Evolutionary conservation across 2,888 invertebrate genomes (phyloP).

Genomic region (Pheosia gnoma): DNA sequence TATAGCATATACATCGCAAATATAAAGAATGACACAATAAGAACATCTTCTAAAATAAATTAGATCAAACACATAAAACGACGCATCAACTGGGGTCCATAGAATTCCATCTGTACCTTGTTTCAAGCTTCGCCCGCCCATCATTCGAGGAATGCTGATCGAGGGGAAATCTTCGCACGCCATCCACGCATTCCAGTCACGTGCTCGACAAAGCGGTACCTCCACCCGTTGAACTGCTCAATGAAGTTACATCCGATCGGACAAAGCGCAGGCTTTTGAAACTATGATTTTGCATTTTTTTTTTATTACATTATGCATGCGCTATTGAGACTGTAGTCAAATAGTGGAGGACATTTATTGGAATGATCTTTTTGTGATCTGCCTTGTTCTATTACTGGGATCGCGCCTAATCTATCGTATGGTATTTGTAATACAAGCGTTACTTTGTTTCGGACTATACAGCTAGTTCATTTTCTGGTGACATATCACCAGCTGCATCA

Average conservation of each 20-base stretch:
- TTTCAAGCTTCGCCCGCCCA: conserved; percentile 16
- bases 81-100: not conserved
- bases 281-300: conserved; percentile 10
- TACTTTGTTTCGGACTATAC: no score
- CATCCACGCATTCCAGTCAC: conserved; percentile 51
- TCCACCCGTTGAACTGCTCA: conserved; percentile 50
- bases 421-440: no score
- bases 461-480: no score
- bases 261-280: conserved; percentile 21
- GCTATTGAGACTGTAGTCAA: not conserved
- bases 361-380: no score
- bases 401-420: no score
- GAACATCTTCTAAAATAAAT: not conserved
- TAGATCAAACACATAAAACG: conserved; percentile 1
- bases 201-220: conserved; percentile 50
- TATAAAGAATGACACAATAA: no score
- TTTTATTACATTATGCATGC: no score
- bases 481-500: no score
- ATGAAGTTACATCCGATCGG: conserved; percentile 53
- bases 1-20: not conserved
- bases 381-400: no score
- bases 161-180: conserved; percentile 39
- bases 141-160: conserved; percentile 32
- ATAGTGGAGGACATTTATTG: not conserved
- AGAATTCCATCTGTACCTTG: conserved; percentile 15